Conservation (phyloP, 2,888 invertebrate species). For the Dendrolimus pini region DNA sequence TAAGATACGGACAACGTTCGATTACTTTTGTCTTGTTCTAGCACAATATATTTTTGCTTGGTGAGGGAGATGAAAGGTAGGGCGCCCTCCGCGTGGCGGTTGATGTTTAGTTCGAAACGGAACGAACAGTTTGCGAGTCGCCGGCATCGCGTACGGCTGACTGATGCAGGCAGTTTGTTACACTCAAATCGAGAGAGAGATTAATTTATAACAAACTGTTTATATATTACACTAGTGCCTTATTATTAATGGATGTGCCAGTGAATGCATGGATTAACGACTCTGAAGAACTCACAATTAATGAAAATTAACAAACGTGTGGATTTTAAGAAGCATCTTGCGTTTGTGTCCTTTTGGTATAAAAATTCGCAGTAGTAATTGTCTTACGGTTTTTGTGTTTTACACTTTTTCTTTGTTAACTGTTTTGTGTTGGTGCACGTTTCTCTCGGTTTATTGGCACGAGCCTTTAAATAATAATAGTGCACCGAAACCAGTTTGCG, state of each 20-base stretch:
- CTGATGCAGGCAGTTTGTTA: slow-evolving; percentile 58
- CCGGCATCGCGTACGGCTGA: slow-evolving; percentile 68
- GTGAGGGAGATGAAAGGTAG: slow-evolving; percentile 65
- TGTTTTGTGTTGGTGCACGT: slow-evolving; percentile 51
- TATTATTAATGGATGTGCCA: slow-evolving; percentile 65
- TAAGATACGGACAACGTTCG: slow-evolving; percentile 50
- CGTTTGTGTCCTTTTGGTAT: slow-evolving; percentile 72
- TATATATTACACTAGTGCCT: slow-evolving; percentile 60
- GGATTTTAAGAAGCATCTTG: slow-evolving; percentile 45
- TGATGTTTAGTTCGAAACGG: slow-evolving; percentile 60
- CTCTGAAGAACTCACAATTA: slow-evolving; percentile 36
- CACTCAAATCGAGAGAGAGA: slow-evolving; percentile 53
- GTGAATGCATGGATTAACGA: slow-evolving; percentile 63
- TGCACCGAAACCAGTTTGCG: slow-evolving; percentile 72
- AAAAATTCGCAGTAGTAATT: slow-evolving; percentile 42
- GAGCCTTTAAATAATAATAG: slow-evolving; percentile 74
- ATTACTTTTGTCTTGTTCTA: slow-evolving; percentile 47
- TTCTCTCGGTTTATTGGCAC: slow-evolving; percentile 66
- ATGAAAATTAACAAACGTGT: slow-evolving; percentile 52
- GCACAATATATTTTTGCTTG: slow-evolving; percentile 30
- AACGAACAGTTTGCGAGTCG: slow-evolving; percentile 73
- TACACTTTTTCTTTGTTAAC: slow-evolving; percentile 50
- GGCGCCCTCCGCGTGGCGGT: slow-evolving; percentile 66
- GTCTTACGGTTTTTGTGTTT: slow-evolving; percentile 38
- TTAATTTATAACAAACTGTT: slow-evolving; percentile 48